phyloP scores from a whole-genome alignment of 2,797 vertebrate species.

The Lutjanus argentimaculatus region DNA sequence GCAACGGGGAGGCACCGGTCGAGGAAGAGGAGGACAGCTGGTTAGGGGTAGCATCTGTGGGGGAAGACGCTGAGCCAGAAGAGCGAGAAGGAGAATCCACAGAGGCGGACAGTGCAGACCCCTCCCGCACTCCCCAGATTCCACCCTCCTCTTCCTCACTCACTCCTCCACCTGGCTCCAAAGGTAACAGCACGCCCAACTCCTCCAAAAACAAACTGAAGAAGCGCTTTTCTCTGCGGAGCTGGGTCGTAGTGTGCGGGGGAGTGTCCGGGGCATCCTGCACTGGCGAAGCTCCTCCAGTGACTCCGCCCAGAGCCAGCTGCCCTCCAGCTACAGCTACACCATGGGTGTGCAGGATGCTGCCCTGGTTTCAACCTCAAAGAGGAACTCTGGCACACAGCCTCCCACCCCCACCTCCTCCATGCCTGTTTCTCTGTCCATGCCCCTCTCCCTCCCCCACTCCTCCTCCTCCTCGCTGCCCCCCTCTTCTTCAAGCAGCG shows the following conservation, averaged over 20 bases:
- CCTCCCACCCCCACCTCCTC: constrained; percentile 79
- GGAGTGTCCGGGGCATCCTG: constrained; percentile 92
- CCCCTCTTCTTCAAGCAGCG: constrained; percentile 87
- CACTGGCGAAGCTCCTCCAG: constrained; percentile 91
- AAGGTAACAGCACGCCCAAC: constrained; percentile 68
- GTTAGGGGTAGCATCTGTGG: constrained; percentile 68
- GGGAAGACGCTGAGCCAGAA: constrained; percentile 78
- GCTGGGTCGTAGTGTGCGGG: constrained; percentile 91
- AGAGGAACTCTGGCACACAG: constrained; percentile 81
- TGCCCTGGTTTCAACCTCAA: constrained; percentile 62
- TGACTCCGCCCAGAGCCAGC: constrained; percentile 76
- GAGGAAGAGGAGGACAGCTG: constrained; percentile 86
- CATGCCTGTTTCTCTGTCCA: constrained; percentile 85
- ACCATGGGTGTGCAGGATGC: constrained; percentile 85
- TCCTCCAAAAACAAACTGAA: constrained; percentile 91
- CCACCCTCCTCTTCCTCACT: constrained; percentile 62
- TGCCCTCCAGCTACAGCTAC: constrained; percentile 88
- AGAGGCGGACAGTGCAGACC: constrained; percentile 67
- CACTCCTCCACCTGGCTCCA: constrained; percentile 81
- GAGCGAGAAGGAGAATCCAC: constrained; percentile 71
- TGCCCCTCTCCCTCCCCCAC: constrained; percentile 86
- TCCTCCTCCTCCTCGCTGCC: constrained; percentile 88
- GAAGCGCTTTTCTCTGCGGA: constrained; percentile 93
- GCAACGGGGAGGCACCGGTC: constrained; percentile 70
- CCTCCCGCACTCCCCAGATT: constrained; percentile 64